Evolutionary conservation across 2,888 invertebrate genomes (phyloP).

Genomic region (Alcis repandata): DNA sequence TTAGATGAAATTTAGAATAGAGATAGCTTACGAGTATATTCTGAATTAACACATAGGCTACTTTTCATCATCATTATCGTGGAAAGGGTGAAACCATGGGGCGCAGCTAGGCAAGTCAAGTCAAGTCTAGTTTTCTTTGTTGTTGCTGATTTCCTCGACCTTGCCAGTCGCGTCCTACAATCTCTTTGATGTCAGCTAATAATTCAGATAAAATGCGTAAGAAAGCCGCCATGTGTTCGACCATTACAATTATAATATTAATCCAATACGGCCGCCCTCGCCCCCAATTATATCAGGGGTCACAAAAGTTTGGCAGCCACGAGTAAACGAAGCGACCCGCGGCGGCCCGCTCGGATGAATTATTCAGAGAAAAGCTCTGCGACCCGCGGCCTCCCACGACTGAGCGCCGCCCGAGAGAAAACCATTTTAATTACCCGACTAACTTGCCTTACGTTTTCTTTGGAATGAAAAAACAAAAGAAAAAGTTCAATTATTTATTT

Average conservation of each 20-base stretch:
- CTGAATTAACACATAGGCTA: too few species aligned
- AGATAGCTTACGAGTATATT: too few species aligned
- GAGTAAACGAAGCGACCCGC: not conserved
- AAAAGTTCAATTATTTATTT: not conserved
- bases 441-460: not conserved
- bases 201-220: not conserved
- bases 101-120: too few species aligned
- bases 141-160: too few species aligned
- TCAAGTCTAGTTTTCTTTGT: too few species aligned
- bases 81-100: too few species aligned
- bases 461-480: not conserved
- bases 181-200: not conserved
- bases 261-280: not conserved
- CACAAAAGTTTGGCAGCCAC: conserved; percentile 8
- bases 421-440: not conserved
- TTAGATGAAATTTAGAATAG: too few species aligned
- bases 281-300: not conserved
- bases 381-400: conserved; percentile 1
- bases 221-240: not conserved
- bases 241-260: not conserved
- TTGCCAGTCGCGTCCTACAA: too few species aligned
- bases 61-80: too few species aligned
- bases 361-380: conserved; percentile 10
- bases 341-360: conserved; percentile 10
- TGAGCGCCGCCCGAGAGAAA: not conserved